A percentile compares a stretch with the other conserved stretches of the same genome.
These are phyloP conservation scores for Pardalotus punctatus DNA, from an alignment of 2,113 vertebrate species.

Conservation along the genomic window DNA sequence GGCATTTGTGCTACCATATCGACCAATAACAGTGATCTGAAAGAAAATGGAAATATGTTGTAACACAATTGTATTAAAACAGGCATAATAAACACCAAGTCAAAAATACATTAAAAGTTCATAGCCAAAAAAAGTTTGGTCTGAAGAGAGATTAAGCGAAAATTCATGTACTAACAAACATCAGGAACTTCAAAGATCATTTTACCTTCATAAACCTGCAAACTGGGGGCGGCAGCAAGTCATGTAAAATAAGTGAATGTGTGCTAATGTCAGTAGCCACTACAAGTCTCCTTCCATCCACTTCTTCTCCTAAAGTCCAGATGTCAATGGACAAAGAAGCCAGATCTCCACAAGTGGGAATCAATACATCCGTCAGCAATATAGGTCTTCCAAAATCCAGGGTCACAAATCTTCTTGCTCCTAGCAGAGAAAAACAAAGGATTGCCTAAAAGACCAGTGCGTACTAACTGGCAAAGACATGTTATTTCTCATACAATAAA, in stretches of 20 bases:
- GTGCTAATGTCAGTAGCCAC: slow-evolving; percentile 98
- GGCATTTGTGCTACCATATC: slow-evolving; percentile 97
- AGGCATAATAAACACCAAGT: neutral
- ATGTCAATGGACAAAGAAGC: slow-evolving; percentile 98
- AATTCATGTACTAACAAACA: neutral
- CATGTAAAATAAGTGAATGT: slow-evolving; percentile 95
- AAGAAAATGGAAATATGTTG: neutral
- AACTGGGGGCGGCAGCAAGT: slow-evolving; percentile 93
- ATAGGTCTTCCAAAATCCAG: slow-evolving; percentile 95
- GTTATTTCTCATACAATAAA: neutral
- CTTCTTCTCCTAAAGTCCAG: slow-evolving; percentile 97
- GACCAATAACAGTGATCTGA: slow-evolving; percentile 97
- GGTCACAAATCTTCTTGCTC: slow-evolving; percentile 95
- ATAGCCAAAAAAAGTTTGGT: neutral
- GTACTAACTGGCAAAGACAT: neutral
- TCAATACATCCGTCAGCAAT: slow-evolving; percentile 92
- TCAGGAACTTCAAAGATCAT: neutral
- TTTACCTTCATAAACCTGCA: slow-evolving; percentile 99
- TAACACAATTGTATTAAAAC: neutral
- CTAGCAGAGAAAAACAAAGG: slow-evolving; percentile 61
- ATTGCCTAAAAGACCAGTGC: neutral
- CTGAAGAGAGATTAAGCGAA: neutral
- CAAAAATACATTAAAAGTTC: neutral
- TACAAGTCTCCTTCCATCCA: slow-evolving; percentile 93
- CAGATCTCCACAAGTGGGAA: slow-evolving; percentile 94